phyloP scores from a whole-genome alignment of 2,113 vertebrate genomes.

The Zosterops pallidus region DNA sequence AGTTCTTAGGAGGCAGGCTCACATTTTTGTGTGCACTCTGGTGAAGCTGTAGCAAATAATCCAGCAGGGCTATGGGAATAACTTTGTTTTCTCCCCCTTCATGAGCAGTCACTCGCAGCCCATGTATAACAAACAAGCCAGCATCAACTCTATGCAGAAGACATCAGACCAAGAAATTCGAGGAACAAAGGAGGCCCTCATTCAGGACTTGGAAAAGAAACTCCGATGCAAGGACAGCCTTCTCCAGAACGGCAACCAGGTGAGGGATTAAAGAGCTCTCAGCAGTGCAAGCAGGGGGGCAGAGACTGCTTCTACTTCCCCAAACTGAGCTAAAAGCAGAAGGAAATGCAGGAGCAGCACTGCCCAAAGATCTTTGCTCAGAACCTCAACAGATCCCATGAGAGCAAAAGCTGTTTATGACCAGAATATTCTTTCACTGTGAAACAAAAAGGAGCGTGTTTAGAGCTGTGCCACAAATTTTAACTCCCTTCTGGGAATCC shows the following conservation, averaged over 20 bases:
- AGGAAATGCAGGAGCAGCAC: not conserved
- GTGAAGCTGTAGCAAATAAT: not conserved
- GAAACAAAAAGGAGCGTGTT: not conserved
- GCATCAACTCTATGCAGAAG: conserved; percentile 75
- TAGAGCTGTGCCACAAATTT: not conserved
- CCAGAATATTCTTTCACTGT: not conserved
- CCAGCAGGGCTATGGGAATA: not conserved
- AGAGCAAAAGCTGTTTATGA: not conserved
- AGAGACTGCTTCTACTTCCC: not conserved
- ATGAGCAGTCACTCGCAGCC: conserved; percentile 80
- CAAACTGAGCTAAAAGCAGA: not conserved
- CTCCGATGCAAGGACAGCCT: conserved; percentile 87
- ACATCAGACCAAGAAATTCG: conserved; percentile 90
- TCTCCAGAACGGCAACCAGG: conserved; percentile 88
- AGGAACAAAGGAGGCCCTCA: conserved; percentile 94
- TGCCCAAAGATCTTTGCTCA: not conserved
- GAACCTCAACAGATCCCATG: not conserved
- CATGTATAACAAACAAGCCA: conserved; percentile 81
- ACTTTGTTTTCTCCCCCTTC: conserved; percentile 9
- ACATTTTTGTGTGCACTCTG: not conserved
- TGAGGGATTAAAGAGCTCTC: conserved; percentile 39
- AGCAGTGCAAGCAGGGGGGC: not conserved
- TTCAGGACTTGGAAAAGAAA: conserved; percentile 95
- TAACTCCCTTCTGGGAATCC: not conserved
- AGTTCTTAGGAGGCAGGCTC: not conserved